phyloP scores from a whole-genome alignment of 2,888 invertebrate genomes.

The Tipula confusa region DNA sequence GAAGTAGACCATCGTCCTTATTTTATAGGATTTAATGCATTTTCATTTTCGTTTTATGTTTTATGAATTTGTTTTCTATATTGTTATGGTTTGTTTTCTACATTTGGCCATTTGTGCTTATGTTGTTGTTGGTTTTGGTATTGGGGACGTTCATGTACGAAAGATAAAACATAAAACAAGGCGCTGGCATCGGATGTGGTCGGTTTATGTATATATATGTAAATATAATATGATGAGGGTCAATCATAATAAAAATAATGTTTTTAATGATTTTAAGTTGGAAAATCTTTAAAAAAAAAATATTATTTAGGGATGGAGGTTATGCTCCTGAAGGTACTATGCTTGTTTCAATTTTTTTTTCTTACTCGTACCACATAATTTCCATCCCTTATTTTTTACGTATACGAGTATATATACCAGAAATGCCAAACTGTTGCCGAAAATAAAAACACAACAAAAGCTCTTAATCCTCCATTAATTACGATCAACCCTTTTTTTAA shows the following conservation, averaged over 20 bases:
- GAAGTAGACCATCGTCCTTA: not conserved
- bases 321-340: not conserved
- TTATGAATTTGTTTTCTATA: not conserved
- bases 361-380: not conserved
- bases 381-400: not conserved
- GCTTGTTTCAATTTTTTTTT: not conserved
- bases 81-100: not conserved
- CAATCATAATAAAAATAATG: not conserved
- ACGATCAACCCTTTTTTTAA: not conserved
- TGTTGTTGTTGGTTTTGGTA: not conserved
- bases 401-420: too few species aligned
- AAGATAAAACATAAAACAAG: not conserved
- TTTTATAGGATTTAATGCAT: not conserved
- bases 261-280: not conserved
- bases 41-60: not conserved
- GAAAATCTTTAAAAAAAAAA: not conserved
- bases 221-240: not conserved
- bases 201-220: not conserved
- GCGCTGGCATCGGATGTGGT: not conserved
- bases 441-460: not conserved
- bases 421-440: not conserved
- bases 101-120: not conserved
- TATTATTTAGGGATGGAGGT: not conserved
- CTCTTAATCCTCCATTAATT: not conserved
- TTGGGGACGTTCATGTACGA: not conserved